Conservation (phyloP, 2,888 invertebrate genomes). For the Dryobotodes eremita region DNA sequence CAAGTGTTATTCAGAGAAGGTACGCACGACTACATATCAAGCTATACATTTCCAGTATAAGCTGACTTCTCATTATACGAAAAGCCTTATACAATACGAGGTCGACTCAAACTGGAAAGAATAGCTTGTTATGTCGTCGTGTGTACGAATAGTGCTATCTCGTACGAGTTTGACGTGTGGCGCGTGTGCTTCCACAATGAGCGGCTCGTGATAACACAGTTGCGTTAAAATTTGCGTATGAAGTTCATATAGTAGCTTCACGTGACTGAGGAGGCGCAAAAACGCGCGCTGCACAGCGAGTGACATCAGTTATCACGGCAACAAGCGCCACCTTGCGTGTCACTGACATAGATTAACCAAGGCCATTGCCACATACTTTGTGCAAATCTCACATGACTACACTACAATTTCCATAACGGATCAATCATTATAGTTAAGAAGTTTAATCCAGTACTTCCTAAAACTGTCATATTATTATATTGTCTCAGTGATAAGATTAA, state of each 20-base stretch:
- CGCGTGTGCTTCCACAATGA: conserved; percentile 36
- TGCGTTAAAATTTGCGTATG: conserved; percentile 35
- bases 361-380: conserved; percentile 68
- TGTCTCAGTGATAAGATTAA: conserved; percentile 45
- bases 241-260: conserved; percentile 39
- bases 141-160: conserved; percentile 25
- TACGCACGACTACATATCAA: not conserved
- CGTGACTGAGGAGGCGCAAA: conserved; percentile 53
- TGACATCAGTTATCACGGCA: conserved; percentile 66
- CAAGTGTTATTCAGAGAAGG: conserved; percentile 33
- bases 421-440: conserved; percentile 59
- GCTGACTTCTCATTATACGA: too few species aligned
- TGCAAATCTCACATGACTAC: conserved; percentile 70
- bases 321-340: conserved; percentile 70
- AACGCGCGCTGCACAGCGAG: conserved; percentile 34
- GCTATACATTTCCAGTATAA: too few species aligned
- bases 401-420: conserved; percentile 40
- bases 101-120: too few species aligned
- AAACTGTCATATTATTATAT: conserved; percentile 34
- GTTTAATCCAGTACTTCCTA: conserved; percentile 31
- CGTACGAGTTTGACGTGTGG: conserved; percentile 27
- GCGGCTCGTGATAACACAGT: conserved; percentile 47
- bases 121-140: too few species aligned
- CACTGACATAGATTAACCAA: conserved; percentile 76
- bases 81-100: too few species aligned